A percentile compares a stretch with the other conserved stretches of the same genome.
These are phyloP conservation scores for Macrophya alboannulata DNA, from an alignment of 2,888 invertebrate genomes.

Conservation along the genomic window DNA sequence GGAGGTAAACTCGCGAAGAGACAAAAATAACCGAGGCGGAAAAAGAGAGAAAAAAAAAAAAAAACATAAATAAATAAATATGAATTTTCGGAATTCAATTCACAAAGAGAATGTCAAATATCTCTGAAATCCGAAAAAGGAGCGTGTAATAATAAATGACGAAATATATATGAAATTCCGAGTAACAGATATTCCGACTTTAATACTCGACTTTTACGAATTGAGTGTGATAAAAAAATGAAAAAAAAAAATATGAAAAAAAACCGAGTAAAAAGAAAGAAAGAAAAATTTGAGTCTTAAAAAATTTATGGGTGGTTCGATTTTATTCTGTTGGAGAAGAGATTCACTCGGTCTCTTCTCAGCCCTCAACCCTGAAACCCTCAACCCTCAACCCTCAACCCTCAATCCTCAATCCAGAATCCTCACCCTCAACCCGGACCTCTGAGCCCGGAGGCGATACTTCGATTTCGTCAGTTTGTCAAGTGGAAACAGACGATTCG, in stretches of 20 bases:
- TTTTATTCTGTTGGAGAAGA: not conserved
- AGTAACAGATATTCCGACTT: not conserved
- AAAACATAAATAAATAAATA: too few species aligned
- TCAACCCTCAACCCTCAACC: conserved; percentile 6
- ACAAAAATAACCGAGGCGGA: not conserved
- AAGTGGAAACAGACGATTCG: conserved; percentile 42
- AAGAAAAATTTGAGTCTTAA: not conserved
- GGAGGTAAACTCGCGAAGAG: too few species aligned
- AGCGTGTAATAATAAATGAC: not conserved
- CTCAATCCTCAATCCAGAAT: not conserved
- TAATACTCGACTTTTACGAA: not conserved
- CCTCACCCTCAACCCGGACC: not conserved
- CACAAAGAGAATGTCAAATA: not conserved
- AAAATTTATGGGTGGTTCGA: conserved; percentile 11
- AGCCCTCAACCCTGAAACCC: not conserved
- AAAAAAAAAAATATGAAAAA: not conserved
- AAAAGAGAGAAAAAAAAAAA: too few species aligned
- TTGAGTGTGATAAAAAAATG: not conserved
- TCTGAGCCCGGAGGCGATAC: conserved; percentile 18
- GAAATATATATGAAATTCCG: not conserved
- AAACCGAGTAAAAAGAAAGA: too few species aligned
- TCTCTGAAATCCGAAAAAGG: not conserved
- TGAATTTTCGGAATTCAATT: not conserved
- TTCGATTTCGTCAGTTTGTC: conserved; percentile 35
- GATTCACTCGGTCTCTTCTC: conserved; percentile 12